A percentile compares a stretch with the other conserved stretches of the same genome.
Conservation (phyloP, 2,113 vertebrate species). For the Eudyptes chrysolophus region DNA sequence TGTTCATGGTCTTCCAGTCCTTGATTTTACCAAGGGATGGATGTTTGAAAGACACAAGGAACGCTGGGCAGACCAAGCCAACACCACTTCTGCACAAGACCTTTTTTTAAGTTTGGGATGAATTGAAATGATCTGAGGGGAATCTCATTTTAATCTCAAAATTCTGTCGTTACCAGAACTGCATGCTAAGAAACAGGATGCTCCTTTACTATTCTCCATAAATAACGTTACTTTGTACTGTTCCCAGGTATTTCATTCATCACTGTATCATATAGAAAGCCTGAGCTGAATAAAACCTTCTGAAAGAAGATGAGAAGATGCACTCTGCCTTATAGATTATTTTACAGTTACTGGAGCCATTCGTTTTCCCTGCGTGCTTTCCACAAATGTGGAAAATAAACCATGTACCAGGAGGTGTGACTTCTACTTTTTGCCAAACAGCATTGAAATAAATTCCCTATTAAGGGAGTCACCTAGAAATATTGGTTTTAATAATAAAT, state of each 20-base stretch:
- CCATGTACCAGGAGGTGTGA: not conserved
- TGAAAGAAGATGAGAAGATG: slow-evolving; percentile 29
- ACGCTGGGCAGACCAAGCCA: not conserved
- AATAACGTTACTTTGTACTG: slow-evolving; percentile 38
- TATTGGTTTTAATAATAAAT: slow-evolving; percentile 6
- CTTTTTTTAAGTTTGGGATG: not conserved
- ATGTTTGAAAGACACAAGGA: not conserved
- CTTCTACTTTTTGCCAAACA: slow-evolving; percentile 8
- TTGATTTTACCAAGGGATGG: not conserved
- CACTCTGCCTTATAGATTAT: slow-evolving; percentile 40
- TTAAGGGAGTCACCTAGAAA: not conserved
- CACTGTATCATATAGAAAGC: slow-evolving; percentile 1
- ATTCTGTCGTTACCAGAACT: not conserved
- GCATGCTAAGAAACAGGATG: not conserved
- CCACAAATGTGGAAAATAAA: slow-evolving; percentile 37
- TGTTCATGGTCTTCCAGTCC: not conserved
- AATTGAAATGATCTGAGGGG: not conserved
- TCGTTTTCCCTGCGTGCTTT: not conserved
- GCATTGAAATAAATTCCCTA: not conserved
- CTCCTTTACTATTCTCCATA: slow-evolving; percentile 26
- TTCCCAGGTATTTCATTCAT: slow-evolving; percentile 51
- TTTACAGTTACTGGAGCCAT: slow-evolving; percentile 6
- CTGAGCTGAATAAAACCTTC: slow-evolving; percentile 55
- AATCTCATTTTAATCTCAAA: slow-evolving; percentile 23
- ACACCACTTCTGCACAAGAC: not conserved